Evolutionary conservation across 2,888 invertebrate genomes (phyloP).

Genomic region (Rotaria magnacalcarata): DNA sequence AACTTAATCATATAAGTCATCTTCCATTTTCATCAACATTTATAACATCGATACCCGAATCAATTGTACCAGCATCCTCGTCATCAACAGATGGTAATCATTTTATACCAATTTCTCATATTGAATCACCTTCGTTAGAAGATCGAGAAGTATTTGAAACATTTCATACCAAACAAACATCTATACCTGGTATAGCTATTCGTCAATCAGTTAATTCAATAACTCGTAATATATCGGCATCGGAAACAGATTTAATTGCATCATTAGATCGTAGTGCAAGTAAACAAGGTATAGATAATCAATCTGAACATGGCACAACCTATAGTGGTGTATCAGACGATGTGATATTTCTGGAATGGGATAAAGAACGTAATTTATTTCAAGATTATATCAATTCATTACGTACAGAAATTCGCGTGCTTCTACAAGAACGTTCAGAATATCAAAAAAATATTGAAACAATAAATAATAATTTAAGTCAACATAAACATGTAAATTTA

Average conservation of each 20-base stretch:
- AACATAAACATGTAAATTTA: background rate
- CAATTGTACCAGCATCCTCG: background rate
- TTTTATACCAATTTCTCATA: background rate
- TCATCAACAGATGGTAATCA: background rate
- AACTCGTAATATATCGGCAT: background rate
- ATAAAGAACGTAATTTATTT: constrained; percentile 25
- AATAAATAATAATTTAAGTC: background rate
- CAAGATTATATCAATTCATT: constrained; percentile 29
- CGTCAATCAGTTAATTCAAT: background rate
- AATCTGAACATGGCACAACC: constrained; percentile 7
- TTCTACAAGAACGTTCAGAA: constrained; percentile 20
- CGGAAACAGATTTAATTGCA: background rate
- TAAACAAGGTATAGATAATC: background rate
- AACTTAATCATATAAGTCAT: background rate
- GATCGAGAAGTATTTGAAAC: background rate
- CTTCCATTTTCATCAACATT: constrained; percentile 19
- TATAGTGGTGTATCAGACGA: background rate
- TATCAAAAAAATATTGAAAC: background rate
- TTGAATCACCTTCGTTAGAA: background rate
- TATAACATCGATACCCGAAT: background rate
- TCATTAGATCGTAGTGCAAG: background rate
- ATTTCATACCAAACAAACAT: background rate
- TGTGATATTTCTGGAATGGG: background rate
- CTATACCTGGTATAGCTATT: background rate
- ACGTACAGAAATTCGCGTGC: constrained; percentile 8